These are phyloP conservation scores for Lytechinus pictus DNA, from an alignment of 35 echinoderm and acorn worm species.

Conservation along the genomic window DNA sequence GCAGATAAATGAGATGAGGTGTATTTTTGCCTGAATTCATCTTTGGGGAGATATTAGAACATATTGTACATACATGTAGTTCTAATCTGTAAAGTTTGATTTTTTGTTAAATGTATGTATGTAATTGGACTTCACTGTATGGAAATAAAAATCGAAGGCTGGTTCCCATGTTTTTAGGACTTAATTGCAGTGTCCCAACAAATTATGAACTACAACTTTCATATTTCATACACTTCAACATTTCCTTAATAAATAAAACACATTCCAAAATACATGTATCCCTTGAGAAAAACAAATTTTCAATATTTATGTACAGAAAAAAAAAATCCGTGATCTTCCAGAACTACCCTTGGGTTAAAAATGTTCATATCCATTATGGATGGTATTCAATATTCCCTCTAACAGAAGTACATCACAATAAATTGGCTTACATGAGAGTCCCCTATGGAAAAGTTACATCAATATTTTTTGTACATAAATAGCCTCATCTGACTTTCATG, in stretches of 20 bases:
- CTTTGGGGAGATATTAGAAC: neutral
- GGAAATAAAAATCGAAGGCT: no score
- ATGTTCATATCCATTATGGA: neutral
- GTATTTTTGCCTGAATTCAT: neutral
- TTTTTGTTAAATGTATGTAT: neutral
- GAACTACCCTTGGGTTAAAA: neutral
- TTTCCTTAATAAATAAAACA: neutral
- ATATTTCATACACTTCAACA: no score
- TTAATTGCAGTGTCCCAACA: no score
- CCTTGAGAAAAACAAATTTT: neutral
- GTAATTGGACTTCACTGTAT: neutral
- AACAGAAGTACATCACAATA: neutral
- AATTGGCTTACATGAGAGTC: neutral
- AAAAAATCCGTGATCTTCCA: neutral
- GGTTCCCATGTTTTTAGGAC: no score
- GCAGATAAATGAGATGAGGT: neutral
- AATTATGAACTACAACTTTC: no score
- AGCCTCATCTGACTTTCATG: slow-evolving; percentile 2
- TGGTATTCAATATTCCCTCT: neutral
- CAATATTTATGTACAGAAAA: neutral
- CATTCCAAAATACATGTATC: neutral
- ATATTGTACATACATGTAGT: neutral
- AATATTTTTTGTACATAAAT: slow-evolving; percentile 14
- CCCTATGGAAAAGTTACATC: neutral
- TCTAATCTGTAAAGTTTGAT: neutral